Evolutionary conservation across 2,113 vertebrate genomes (phyloP), one percentile per base, ranked within the genome.

Genomic region (Siphamia tubifer): DNA sequence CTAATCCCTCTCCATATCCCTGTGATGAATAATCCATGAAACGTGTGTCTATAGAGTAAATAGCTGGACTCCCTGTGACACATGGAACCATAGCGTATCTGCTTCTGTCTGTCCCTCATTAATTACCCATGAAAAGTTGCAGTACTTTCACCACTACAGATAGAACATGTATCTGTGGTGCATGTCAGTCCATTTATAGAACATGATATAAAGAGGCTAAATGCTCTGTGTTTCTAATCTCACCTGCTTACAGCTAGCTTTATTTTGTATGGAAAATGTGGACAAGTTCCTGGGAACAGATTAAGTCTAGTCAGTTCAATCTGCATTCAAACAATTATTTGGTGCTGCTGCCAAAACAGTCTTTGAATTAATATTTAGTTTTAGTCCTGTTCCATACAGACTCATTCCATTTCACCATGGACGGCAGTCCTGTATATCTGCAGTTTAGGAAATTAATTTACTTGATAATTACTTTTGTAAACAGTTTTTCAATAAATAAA

Each of bases 51-150:
- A 48, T 63, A 73, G 44, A 47, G 68, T 65, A 69, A 42, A 73
- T 55, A 42, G 11, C 54, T 51, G 57, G 63, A 81, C 31, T 45
- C 40, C 13, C 23, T n/a, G 0, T 13, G 13, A 53, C 64, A 73
- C 63, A 47, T 16, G 11, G 25, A 68, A 35, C 30, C 49, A 62
- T 61, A 73, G 36, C 25, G 55, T 2, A 52, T 73, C 49, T 25
- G 16, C 43, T 48, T 31, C 30, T 21, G 43, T 51, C 48, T 39
- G 20, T n/a, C 40, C 16, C 42, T 78, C 72, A 76, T 81, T 62
- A 79, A 86, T 72, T 77, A 77, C 43, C 55, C 66, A 86, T 77
- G 66, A 81, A 83, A 65, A 68, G 31, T 23, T 57, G 23, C 51
- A 63, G 64, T 23, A 63, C 67, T 74, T 78, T 71, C 56, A 35